Evolutionary conservation across 2,888 invertebrate species (phyloP), one percentile per base, ranked within the genome.

Genomic region (Ennomos erosarius): DNA sequence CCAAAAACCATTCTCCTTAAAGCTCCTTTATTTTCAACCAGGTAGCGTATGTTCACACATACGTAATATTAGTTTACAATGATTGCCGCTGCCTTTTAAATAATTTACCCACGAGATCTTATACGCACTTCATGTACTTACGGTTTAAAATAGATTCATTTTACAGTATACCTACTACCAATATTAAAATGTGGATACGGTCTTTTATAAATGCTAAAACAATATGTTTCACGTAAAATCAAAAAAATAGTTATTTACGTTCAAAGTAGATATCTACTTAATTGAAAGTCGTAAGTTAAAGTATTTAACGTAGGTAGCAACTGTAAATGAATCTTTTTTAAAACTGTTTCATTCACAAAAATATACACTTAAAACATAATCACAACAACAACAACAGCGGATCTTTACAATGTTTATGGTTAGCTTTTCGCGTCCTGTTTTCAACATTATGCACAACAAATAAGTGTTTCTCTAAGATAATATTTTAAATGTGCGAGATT

Each of bases 1-100:
- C 4, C 26, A 49, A 64, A 42, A 51, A 16, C 5, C 10, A 33
- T 16, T 59, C 55, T 74, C 68, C 76, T 85, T 83, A 84, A 92
- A 91, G 91, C 91, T 89, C 85, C 84, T 92, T 92, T 90, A 91
- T 89, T 91, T 40, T 83, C 76, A 79, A 86, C 81, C 84, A 85
- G 75, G 76, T 79, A 74, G 74, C 72, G 70, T 71, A 68, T 69
- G 68, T 73, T 74, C 66, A 50, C 33, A 56, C 61, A 69, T 49
- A 49, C 47, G 58, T 51, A 45, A 40, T n/a, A 50, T n/a, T 37
- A 47, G 12, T 55, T 59, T 59, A 62, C 59, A 60, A 52, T 51
- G 54, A 55, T 40, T 11, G 35, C 50, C 46, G 44, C 42, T 52
- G 40, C 46, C 39, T 42, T 55, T 35, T 1, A 33, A 37, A 45